Base-by-base conservation (phyloP, 2,888 invertebrate genomes). In the Ectobius pallidus region DNA sequence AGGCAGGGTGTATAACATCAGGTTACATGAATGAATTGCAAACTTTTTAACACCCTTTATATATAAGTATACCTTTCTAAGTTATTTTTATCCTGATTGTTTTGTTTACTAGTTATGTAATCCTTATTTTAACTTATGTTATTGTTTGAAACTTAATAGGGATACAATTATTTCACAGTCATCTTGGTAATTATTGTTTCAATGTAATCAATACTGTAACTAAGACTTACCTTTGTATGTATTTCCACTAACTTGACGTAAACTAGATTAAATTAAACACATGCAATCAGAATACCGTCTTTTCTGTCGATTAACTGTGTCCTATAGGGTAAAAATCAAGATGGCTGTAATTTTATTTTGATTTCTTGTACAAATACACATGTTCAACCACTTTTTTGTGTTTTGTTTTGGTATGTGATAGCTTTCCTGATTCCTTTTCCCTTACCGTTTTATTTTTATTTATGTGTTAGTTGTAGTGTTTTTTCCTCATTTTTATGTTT, bases 391-490 rank as follows among this genome's bases (percentile, higher is more conserved):
- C 25, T 75, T 72, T 62, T 27, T 58, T 61, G 39, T 52, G 34
- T 69, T 72, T 71, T 75, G 44, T 69, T 46, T 68, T 58, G 32
- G 70, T 69, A 71, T 71, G 49, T 30, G 39, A 25, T 68, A 39
- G 6, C 14, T n/a, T n/a, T n/a, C n/a, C n/a, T n/a, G n/a, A n/a
- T n/a, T n/a, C n/a, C n/a, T n/a, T n/a, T n/a, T n/a, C n/a, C n/a
- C n/a, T n/a, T n/a, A n/a, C n/a, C n/a, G n/a, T n/a, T n/a, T n/a
- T n/a, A n/a, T n/a, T n/a, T n/a, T n/a, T n/a, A n/a, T n/a, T n/a
- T n/a, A n/a, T n/a, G n/a, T n/a, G n/a, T n/a, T n/a, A n/a, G n/a
- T n/a, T n/a, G n/a, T n/a, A n/a, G n/a, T n/a, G n/a, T n/a, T n/a
- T n/a, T n/a, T n/a, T n/a, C n/a, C n/a, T n/a, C n/a, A n/a, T n/a